Base-by-base conservation (phyloP, 2,888 invertebrate genomes). In the Polydrusus pterygomalis region DNA sequence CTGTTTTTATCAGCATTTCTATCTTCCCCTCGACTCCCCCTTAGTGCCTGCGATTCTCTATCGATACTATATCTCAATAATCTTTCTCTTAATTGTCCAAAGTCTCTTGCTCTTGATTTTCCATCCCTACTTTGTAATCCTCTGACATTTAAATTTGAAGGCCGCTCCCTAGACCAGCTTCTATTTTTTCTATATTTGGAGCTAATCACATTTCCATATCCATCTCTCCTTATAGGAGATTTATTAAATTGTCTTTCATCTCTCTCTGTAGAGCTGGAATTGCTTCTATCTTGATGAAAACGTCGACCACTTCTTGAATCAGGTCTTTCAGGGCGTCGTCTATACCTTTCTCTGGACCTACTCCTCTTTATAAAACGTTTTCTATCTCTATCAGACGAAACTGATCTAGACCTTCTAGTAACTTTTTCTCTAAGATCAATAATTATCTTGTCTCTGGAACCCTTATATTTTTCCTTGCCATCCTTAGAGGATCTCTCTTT, bases 91-190 rank as follows among this genome's bases (percentile, higher is more conserved):
- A 47, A 15, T 30, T 13, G 13, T 13, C 10, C 45, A 15, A 51
- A 2, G 6, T 51, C 38, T 15, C 58, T 17, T 9, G 7, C 25
- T 25, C n/a, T 54, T 30, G n/a, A 20, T 7, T 10, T 51, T 15
- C 34, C 34, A 34, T 15, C 34, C 18, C 34, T 30, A 56, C 10
- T 20, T 51, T 11, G 11, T 11, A 51, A 20, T 51, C 49, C 18
- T 45, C 47, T 13, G n/a, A 47, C 17, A 10, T 51, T 51, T 11
- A 20, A 20, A 10, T 49, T 18, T 7, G 18, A 49, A 51, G 11
- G 25, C 13, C 65, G 34, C 3, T 65, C 65, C 20, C 51, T 65
- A 49, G 65, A 65, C 20, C 54, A 30, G 25, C 3, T 17, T 18
- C 58, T 38, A 10, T 38, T 34, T 34, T 20, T 58, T 25, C 25